Evolutionary conservation across 2,888 invertebrate genomes (phyloP).

Genomic region (Dryomyza anilis): DNA sequence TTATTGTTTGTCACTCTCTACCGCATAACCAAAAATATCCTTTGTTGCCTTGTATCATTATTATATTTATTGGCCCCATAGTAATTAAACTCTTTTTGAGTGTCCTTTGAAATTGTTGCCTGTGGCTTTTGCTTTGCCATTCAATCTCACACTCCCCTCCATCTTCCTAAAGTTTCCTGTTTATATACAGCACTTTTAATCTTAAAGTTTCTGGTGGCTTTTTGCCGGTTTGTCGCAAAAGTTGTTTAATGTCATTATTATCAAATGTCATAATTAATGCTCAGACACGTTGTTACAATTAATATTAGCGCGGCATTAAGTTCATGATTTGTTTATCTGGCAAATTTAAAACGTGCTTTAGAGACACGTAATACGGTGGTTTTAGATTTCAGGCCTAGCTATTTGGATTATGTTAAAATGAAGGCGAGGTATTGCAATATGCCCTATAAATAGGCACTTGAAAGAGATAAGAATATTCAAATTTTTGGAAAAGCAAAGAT

Average conservation of each 20-base stretch:
- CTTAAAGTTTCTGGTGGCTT: neutral
- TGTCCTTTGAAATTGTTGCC: neutral
- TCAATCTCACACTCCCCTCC: neutral
- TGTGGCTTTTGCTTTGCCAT: neutral
- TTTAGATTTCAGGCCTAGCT: neutral
- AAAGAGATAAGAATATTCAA: neutral
- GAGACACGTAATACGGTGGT: too few species aligned
- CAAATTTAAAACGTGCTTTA: neutral
- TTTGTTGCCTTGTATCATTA: too few species aligned
- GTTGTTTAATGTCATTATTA: neutral
- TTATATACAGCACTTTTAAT: too few species aligned
- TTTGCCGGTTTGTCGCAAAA: neutral
- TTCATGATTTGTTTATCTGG: neutral
- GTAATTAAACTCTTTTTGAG: constrained; percentile 31
- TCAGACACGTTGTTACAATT: neutral
- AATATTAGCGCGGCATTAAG: neutral
- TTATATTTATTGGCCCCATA: constrained; percentile 37
- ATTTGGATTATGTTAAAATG: neutral
- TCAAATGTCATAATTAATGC: constrained; percentile 9
- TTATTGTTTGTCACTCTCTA: too few species aligned
- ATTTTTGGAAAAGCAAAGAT: neutral
- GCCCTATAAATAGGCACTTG: neutral
- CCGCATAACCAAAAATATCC: too few species aligned
- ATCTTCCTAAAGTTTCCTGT: too few species aligned
- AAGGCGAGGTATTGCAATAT: neutral